Evolutionary conservation across 2,797 vertebrate genomes (phyloP).

Genomic region (Phaenicophaeus curvirostris): DNA sequence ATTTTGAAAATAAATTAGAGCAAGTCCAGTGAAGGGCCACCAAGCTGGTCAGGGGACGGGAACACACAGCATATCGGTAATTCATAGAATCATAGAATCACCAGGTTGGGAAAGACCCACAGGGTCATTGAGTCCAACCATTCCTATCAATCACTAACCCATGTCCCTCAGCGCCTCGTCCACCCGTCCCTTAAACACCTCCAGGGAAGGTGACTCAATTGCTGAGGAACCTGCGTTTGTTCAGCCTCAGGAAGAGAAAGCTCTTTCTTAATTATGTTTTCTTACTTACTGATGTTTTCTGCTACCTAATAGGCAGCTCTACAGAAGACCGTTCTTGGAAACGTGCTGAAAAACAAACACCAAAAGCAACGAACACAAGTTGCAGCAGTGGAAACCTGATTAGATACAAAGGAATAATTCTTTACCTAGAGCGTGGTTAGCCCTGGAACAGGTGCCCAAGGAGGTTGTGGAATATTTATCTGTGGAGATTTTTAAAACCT

Average conservation of each 20-base stretch:
- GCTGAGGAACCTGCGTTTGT: background rate
- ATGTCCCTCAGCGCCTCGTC: too few relatives aligned
- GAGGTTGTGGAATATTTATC: background rate
- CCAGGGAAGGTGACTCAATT: too few relatives aligned
- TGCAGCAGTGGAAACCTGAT: background rate
- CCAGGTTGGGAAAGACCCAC: too few relatives aligned
- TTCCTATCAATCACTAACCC: too few relatives aligned
- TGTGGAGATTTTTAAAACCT: background rate
- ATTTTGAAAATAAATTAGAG: background rate
- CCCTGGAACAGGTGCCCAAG: background rate
- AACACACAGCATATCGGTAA: background rate
- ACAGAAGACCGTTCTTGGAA: background rate
- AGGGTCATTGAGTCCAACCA: too few relatives aligned
- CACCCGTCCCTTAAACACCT: too few relatives aligned
- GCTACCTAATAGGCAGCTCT: background rate
- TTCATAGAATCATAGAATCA: too few relatives aligned
- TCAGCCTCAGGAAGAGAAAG: background rate
- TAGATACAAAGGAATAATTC: background rate
- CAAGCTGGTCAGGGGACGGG: background rate
- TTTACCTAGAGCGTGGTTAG: background rate
- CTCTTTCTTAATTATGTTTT: too few relatives aligned
- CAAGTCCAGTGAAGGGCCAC: background rate
- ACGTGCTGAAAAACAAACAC: background rate
- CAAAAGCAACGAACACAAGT: background rate
- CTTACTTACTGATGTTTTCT: background rate